phyloP scores from a whole-genome alignment of 2,113 vertebrate genomes.

The Pedionomus torquatus region DNA sequence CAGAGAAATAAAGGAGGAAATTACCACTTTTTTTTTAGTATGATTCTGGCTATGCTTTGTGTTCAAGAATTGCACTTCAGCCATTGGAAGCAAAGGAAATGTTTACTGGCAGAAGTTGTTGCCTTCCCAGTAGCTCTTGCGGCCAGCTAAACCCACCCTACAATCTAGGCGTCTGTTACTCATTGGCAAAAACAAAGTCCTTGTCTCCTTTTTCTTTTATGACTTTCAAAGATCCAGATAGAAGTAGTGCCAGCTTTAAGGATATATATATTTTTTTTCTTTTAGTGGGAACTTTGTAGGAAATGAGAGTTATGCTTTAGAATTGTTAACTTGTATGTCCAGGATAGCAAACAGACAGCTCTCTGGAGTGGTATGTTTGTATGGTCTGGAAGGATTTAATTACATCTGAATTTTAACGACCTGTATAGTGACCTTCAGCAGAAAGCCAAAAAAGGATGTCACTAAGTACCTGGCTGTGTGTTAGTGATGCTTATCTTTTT shows the following conservation, averaged over 20 bases:
- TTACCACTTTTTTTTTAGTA: not conserved
- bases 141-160: constrained; percentile 41
- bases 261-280: not conserved
- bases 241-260: not conserved
- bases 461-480: not conserved
- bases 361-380: not conserved
- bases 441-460: not conserved
- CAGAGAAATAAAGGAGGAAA: not conserved
- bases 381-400: not conserved
- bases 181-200: constrained; percentile 20
- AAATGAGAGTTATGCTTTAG: not conserved
- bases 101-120: not conserved
- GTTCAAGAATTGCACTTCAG: not conserved
- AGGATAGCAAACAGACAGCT: not conserved
- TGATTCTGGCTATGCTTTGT: not conserved
- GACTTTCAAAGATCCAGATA: not conserved
- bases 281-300: not conserved
- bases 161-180: constrained; percentile 19
- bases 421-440: not conserved
- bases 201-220: constrained; percentile 17
- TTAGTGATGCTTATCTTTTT: not conserved
- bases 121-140: not conserved
- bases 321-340: not conserved
- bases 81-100: not conserved
- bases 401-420: not conserved